Base-by-base conservation (phyloP, 2,113 vertebrate genomes). In the Terrapene triunguis region DNA sequence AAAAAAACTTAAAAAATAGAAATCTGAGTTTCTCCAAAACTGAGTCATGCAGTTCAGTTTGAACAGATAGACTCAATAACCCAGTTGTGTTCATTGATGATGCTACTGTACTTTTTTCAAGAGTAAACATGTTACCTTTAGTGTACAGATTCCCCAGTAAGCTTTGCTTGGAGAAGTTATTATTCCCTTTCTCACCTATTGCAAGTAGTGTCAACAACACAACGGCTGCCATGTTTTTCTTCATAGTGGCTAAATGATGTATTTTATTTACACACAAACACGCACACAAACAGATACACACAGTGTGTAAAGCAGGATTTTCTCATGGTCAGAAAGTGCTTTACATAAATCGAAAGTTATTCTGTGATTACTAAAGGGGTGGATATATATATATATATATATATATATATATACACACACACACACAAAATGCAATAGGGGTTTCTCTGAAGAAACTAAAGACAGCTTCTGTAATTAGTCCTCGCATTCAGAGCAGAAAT, bases 261-360 rank as follows among this genome's bases (percentile, higher is more conserved):
- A 47, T 35, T 55, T 55, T 55, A 55, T 55, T 55, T 55, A 25
- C 24, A 57, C 55, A 32, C 57, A 50, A 50, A 29, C 27, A 59
- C 54, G 24, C 22, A 25, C 55, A 57, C 55, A 27, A 25, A 59
- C 55, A 59, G 10, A 59, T 11, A 29, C 57, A 57, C 55, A 57
- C 25, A 11, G 24, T 10, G 29, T 87, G 11, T 78, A 90, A 92
- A 96, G 51, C 57, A 92, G 51, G 4, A 57, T 87, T 83, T 87
- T 76, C 91, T 95, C 9, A 13, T 69, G 54, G 91, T 85, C 8
- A 89, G 29, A 76, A 72, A 47, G 89, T 42, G 65, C 19, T 65
- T 55, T 24, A 88, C 17, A 87, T 13, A 92, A 88, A 78, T 35
- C 51, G 62, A 22, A 95, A 83, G 86, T 87, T 92, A 83, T 47